Conservation (phyloP, 2,888 invertebrate species). For the Drosophila siamana region DNA sequence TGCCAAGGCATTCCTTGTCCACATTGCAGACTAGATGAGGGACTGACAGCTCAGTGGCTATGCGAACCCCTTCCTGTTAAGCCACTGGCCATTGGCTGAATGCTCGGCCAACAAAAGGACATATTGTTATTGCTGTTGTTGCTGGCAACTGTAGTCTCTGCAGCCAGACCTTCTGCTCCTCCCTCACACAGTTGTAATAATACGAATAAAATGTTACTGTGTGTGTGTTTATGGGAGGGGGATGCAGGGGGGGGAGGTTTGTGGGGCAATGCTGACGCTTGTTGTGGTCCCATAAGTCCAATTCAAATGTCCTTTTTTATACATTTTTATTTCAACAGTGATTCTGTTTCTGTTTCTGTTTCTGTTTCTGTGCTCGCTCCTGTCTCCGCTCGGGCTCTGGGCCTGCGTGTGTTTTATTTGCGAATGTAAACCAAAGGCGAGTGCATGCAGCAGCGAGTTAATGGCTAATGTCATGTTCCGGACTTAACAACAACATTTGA, state of each 20-base stretch:
- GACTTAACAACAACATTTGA: conserved; percentile 80
- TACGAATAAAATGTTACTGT: conserved; percentile 76
- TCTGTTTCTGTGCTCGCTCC: conserved; percentile 10
- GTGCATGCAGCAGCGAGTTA: conserved; percentile 80
- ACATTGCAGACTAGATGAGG: conserved; percentile 48
- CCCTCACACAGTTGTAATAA: conserved; percentile 63
- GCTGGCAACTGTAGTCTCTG: conserved; percentile 57
- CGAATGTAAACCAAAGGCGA: conserved; percentile 80
- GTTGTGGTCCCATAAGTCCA: conserved; percentile 82
- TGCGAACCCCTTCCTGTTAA: conserved; percentile 39
- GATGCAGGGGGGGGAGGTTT: too few relatives aligned
- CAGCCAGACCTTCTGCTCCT: conserved; percentile 19
- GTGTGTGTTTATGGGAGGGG: conserved; percentile 38
- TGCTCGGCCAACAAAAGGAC: conserved; percentile 45
- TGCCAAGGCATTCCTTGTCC: conserved; percentile 27
- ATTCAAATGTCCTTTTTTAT: conserved; percentile 83
- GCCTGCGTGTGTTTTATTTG: conserved; percentile 77
- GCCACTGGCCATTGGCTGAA: conserved; percentile 45
- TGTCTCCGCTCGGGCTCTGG: conserved; percentile 18
- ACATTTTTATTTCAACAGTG: conserved; percentile 82
- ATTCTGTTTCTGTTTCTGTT: conserved; percentile 56
- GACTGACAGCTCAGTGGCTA: conserved; percentile 55
- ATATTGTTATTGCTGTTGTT: conserved; percentile 52
- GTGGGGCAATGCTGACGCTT: conserved; percentile 44
- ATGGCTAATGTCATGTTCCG: conserved; percentile 82